Percentiles rank a stretch among this genome's conserved stretches.
Evolutionary conservation across 2,113 vertebrate genomes (phyloP).

Genomic region (Gymnorhina tibicen): DNA sequence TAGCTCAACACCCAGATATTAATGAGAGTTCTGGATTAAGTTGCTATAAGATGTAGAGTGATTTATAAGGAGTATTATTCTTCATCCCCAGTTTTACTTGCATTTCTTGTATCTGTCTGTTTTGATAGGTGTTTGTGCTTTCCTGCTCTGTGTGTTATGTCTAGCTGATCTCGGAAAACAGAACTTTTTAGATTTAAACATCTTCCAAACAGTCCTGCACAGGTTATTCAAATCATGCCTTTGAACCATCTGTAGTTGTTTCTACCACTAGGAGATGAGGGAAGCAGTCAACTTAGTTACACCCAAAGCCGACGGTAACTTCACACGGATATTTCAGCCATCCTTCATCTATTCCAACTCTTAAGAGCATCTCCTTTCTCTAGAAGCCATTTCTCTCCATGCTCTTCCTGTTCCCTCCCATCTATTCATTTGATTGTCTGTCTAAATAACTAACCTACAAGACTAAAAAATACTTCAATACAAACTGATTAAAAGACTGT

Average conservation of each 20-base stretch:
- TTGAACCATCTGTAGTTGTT: neutral
- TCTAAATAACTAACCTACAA: neutral
- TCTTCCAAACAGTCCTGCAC: neutral
- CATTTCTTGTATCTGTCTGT: neutral
- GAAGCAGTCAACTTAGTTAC: neutral
- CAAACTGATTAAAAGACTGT: neutral
- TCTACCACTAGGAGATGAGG: neutral
- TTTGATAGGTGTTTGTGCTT: neutral
- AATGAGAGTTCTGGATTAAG: neutral
- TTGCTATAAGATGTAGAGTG: neutral
- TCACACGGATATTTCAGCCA: neutral
- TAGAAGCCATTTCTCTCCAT: neutral
- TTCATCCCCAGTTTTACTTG: neutral
- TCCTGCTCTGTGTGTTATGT: neutral
- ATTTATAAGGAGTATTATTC: neutral
- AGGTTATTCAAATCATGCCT: neutral
- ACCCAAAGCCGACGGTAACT: accelerated
- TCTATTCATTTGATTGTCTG: neutral
- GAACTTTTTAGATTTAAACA: neutral
- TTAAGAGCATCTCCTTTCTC: neutral
- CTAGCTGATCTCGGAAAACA: neutral
- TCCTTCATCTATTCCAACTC: neutral
- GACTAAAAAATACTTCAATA: neutral
- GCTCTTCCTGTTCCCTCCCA: neutral
- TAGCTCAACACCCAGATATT: neutral